Percentiles rank a stretch among this genome's conserved stretches.
These are phyloP conservation scores for Antennarius striatus DNA, from an alignment of 2,113 vertebrate genomes.

Conservation along the genomic window DNA sequence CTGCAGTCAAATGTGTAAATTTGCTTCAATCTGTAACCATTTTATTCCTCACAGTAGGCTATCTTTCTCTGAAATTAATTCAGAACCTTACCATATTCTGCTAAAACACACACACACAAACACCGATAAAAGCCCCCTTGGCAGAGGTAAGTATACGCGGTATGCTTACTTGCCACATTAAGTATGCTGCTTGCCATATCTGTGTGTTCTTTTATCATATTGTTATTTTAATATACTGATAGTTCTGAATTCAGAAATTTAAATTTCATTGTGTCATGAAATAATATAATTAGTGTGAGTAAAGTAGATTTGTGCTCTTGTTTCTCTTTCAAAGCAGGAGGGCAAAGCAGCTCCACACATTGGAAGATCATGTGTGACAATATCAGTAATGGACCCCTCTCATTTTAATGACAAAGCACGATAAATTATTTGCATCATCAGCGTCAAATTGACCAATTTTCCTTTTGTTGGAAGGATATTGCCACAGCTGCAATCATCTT, in stretches of 20 bases:
- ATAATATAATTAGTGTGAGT: conserved; percentile 27
- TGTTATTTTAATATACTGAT: not conserved
- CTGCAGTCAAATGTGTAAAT: no score
- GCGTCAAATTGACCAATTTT: conserved; percentile 64
- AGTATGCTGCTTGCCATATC: no score
- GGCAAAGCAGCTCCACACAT: conserved; percentile 24
- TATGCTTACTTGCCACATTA: no score
- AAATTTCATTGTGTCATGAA: not conserved
- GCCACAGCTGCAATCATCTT: conserved; percentile 46
- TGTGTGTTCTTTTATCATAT: no score
- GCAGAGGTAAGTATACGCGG: no score
- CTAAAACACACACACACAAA: no score
- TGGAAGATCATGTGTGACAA: conserved; percentile 10
- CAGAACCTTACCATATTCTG: no score
- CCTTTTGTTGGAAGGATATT: conserved; percentile 47
- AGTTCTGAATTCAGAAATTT: not conserved
- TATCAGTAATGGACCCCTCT: conserved; percentile 45
- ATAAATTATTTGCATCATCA: conserved; percentile 48
- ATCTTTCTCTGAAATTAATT: no score
- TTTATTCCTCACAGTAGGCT: no score
- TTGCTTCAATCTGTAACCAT: no score
- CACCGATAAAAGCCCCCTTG: no score
- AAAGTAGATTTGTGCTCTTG: conserved; percentile 15
- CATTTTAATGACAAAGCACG: conserved; percentile 65
- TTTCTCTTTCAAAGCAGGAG: conserved; percentile 8